Percentiles rank a stretch among this genome's conserved stretches.
Evolutionary conservation across 2,113 vertebrate species (phyloP).

Genomic region (Ailuropoda melanoleuca): DNA sequence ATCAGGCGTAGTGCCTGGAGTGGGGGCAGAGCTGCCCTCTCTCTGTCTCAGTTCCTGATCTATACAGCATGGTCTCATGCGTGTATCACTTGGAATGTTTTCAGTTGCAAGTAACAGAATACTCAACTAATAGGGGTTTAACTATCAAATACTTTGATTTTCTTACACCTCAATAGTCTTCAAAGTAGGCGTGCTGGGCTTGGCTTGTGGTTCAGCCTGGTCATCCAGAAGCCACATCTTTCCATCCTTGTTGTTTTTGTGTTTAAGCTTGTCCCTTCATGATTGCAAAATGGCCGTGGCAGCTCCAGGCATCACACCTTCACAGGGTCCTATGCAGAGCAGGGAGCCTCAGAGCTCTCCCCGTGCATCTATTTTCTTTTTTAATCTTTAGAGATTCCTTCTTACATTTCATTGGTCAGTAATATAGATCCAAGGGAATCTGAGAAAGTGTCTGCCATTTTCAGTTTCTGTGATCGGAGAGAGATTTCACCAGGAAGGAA

Average conservation of each 20-base stretch:
- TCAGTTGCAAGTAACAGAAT: background rate
- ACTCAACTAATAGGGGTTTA: background rate
- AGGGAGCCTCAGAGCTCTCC: background rate
- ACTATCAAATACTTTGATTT: background rate
- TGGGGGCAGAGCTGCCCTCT: background rate
- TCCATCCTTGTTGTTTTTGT: background rate
- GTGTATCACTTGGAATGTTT: background rate
- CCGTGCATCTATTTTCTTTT: background rate
- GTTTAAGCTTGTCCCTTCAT: background rate
- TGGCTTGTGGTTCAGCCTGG: background rate
- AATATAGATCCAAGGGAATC: background rate
- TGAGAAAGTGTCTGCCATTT: background rate
- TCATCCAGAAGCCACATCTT: background rate
- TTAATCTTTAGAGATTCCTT: background rate
- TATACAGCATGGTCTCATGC: background rate
- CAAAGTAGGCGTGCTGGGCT: background rate
- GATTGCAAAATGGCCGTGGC: background rate
- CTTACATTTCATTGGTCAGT: background rate
- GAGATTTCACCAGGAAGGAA: background rate
- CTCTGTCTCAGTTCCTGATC: background rate
- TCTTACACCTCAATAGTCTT: background rate
- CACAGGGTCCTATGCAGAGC: background rate
- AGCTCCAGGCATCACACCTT: background rate
- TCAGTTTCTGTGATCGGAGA: background rate
- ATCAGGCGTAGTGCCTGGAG: background rate